These are phyloP conservation scores for Philereme transversata DNA, from an alignment of 2,888 invertebrate genomes.

Conservation along the genomic window DNA sequence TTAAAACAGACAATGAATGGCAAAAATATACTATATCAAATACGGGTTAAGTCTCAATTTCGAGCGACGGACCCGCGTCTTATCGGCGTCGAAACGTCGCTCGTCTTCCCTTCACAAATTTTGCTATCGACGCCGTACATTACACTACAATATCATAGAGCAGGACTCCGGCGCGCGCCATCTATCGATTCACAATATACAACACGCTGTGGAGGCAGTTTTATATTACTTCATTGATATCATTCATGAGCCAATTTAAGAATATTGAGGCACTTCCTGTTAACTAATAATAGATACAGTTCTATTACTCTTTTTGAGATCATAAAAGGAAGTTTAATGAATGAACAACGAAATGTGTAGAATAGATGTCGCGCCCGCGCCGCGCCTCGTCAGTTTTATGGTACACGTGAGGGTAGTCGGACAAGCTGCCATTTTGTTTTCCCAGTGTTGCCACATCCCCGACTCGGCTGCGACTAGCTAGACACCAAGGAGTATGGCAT, in stretches of 20 bases:
- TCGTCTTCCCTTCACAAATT: constrained; percentile 31
- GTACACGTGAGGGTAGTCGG: constrained; percentile 17
- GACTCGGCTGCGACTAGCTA: constrained; percentile 21
- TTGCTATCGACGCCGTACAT: constrained; percentile 43
- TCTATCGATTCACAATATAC: constrained; percentile 74
- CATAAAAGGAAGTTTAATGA: constrained; percentile 54
- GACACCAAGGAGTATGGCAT: constrained; percentile 26
- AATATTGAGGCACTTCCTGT: constrained; percentile 74
- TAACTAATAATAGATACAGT: constrained; percentile 42
- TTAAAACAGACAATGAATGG: constrained; percentile 66
- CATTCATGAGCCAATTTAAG: constrained; percentile 59
- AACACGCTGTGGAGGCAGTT: constrained; percentile 78
- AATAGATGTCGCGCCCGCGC: constrained; percentile 52
- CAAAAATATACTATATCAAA: constrained; percentile 74
- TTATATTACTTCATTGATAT: constrained; percentile 63
- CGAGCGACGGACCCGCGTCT: constrained; percentile 50
- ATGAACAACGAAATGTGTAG: constrained; percentile 49
- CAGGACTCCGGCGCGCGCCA: constrained; percentile 62
- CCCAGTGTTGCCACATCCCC: constrained; percentile 3
- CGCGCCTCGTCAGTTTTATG: constrained; percentile 16
- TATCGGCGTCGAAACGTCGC: constrained; percentile 21
- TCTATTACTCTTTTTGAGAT: constrained; percentile 56
- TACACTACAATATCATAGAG: constrained; percentile 48
- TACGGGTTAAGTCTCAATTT: constrained; percentile 57
- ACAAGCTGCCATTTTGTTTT: constrained; percentile 23